Evolutionary conservation across 2,888 invertebrate genomes (phyloP).

Genomic region (Oxyteleia sp.): DNA sequence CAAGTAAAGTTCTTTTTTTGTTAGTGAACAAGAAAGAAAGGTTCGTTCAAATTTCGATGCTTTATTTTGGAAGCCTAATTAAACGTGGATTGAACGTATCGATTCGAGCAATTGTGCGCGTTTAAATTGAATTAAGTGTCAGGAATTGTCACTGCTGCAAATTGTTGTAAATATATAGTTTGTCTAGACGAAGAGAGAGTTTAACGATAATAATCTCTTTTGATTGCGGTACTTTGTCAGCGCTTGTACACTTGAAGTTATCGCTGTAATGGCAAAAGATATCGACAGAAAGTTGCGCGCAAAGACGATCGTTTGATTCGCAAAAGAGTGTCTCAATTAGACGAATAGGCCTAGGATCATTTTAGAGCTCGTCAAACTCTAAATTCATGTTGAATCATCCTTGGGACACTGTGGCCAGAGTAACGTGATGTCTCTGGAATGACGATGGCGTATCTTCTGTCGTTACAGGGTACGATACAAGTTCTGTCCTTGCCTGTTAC

Average conservation of each 20-base stretch:
- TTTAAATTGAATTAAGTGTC: slow-evolving; percentile 51
- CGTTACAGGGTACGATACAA: slow-evolving; percentile 46
- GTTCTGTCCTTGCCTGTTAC: slow-evolving; percentile 69
- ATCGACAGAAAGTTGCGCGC: neutral
- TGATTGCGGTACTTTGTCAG: slow-evolving; percentile 54
- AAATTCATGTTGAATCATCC: neutral
- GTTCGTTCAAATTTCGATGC: slow-evolving; percentile 14
- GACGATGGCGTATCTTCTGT: slow-evolving; percentile 37
- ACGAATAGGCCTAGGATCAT: neutral
- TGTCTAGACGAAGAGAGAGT: slow-evolving; percentile 68
- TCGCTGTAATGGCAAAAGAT: slow-evolving; percentile 48
- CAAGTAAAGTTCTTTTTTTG: neutral
- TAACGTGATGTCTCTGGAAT: neutral
- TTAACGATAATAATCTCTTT: slow-evolving; percentile 57
- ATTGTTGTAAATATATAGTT: slow-evolving; percentile 77
- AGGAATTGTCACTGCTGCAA: slow-evolving; percentile 70
- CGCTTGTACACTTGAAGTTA: slow-evolving; percentile 56
- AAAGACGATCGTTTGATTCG: neutral
- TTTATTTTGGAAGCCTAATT: slow-evolving; percentile 35
- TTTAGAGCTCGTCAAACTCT: no score
- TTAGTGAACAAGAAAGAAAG: neutral
- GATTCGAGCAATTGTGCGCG: slow-evolving; percentile 36
- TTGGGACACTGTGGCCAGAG: neutral
- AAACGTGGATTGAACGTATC: slow-evolving; percentile 16
- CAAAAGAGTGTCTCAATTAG: no score